Evolutionary conservation across 2,888 invertebrate genomes (phyloP).

Genomic region (Therioaphis trifolii): DNA sequence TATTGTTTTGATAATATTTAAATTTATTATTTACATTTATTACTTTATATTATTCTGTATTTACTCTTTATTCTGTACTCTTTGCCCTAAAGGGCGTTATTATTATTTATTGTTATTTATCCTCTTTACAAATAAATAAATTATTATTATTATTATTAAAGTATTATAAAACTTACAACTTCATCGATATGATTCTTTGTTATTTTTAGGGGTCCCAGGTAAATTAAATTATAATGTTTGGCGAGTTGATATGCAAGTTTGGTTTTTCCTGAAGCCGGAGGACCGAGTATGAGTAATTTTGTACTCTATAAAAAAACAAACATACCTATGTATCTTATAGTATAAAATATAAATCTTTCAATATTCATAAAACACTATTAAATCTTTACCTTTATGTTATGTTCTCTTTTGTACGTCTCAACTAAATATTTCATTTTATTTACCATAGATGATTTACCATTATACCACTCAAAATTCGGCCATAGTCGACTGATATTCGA

Average conservation of each 20-base stretch:
- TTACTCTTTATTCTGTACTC: too few species aligned
- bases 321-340: not conserved
- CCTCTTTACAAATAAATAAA: too few species aligned
- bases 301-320: slow-evolving; percentile 5
- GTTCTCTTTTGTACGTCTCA: slow-evolving; percentile 20
- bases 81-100: too few species aligned
- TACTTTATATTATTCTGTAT: too few species aligned
- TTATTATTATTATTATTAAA: too few species aligned
- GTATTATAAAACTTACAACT: slow-evolving; percentile 20
- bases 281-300: slow-evolving; percentile 35
- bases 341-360: not conserved
- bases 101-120: too few species aligned
- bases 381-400: not conserved
- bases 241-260: slow-evolving; percentile 12
- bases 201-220: slow-evolving; percentile 18
- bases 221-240: not conserved
- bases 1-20: too few species aligned
- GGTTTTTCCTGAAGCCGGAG: slow-evolving; percentile 22
- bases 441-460: not conserved
- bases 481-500: slow-evolving; percentile 20
- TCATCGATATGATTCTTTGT: not conserved
- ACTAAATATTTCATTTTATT: slow-evolving; percentile 18
- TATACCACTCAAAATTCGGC: slow-evolving; percentile 47
- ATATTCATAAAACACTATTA: not conserved
- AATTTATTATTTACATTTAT: too few species aligned